Conservation (phyloP, 2,113 vertebrate species). For the Synodontis membranacea region DNA sequence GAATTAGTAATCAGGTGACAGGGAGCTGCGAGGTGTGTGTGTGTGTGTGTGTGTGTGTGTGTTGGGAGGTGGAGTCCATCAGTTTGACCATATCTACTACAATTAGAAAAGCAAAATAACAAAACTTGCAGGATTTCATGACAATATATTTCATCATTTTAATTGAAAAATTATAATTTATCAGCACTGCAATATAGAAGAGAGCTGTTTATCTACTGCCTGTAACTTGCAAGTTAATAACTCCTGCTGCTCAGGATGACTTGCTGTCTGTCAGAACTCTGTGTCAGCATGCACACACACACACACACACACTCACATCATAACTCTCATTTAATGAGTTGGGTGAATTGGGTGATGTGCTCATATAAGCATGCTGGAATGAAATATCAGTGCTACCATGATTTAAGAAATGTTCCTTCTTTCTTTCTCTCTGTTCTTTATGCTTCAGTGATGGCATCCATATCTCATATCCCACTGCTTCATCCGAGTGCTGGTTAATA, state of each 20-base stretch:
- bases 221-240: conserved; percentile 32
- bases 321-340: background rate
- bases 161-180: too few relatives aligned
- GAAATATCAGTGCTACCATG: background rate
- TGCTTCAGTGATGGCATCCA: conserved; percentile 54
- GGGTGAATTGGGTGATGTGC: background rate
- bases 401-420: conserved; percentile 4
- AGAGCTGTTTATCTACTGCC: background rate
- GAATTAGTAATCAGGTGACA: too few relatives aligned
- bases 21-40: too few relatives aligned
- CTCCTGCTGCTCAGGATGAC: conserved; percentile 52
- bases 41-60: too few relatives aligned
- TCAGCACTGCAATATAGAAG: background rate
- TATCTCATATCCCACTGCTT: conserved; percentile 37
- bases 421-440: conserved; percentile 53
- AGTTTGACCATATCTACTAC: too few relatives aligned
- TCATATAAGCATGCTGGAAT: background rate
- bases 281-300: conserved; percentile 14
- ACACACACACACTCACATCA: background rate
- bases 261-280: background rate
- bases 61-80: too few relatives aligned
- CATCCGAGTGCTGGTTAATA: conserved; percentile 33
- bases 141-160: too few relatives aligned
- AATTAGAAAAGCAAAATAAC: too few relatives aligned
- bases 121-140: too few relatives aligned